phyloP scores from a whole-genome alignment of 2,797 vertebrate genomes.

The Liasis olivaceus region DNA sequence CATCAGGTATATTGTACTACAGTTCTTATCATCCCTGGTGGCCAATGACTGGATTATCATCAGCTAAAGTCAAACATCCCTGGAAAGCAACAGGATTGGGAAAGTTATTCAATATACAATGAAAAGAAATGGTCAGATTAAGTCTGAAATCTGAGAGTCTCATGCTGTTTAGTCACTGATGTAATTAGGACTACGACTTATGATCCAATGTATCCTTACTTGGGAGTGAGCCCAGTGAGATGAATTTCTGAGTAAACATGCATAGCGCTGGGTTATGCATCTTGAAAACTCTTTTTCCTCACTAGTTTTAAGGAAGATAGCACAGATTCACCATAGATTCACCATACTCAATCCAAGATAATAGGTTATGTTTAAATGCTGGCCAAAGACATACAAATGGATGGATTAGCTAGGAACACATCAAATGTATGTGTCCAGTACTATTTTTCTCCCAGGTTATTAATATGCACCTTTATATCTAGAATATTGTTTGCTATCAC shows the following conservation, averaged over 20 bases:
- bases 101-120: conserved; percentile 31
- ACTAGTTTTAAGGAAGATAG: too few relatives aligned
- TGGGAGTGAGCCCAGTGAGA: not conserved
- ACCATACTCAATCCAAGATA: conserved; percentile 46
- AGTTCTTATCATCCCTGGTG: not conserved
- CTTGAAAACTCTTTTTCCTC: not conserved
- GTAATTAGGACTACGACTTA: not conserved
- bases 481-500: conserved; percentile 29
- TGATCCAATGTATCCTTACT: not conserved
- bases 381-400: conserved; percentile 50
- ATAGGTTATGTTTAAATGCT: conserved; percentile 35
- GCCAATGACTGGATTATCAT: not conserved
- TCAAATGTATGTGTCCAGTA: conserved; percentile 50
- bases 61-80: not conserved
- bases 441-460: not conserved
- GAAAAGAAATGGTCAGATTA: conserved; percentile 30
- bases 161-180: not conserved
- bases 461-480: conserved; percentile 32
- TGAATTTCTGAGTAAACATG: not conserved
- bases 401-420: conserved; percentile 43
- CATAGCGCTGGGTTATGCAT: not conserved
- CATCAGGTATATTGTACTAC: not conserved
- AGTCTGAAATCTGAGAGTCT: not conserved
- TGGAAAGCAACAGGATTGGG: not conserved
- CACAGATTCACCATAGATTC: not conserved